Evolutionary conservation across 1,140 invertebrate species (phyloP).

Genomic region (Cyclina sinensis): DNA sequence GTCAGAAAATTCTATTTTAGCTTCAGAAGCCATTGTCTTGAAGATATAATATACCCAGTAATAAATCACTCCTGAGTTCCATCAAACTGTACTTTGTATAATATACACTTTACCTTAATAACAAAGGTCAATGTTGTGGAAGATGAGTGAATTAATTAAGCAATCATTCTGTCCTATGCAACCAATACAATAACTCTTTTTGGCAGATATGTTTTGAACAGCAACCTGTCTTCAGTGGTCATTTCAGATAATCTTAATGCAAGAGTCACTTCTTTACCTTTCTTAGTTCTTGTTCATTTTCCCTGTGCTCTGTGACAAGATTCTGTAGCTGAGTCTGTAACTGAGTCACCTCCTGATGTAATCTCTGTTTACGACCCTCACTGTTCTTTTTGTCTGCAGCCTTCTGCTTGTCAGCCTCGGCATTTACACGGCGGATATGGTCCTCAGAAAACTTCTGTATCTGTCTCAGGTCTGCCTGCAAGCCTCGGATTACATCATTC

Average conservation of each 20-base stretch:
- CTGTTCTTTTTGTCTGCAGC: constrained; percentile 84
- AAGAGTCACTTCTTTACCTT: constrained; percentile 83
- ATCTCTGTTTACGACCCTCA: constrained; percentile 83
- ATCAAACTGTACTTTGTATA: too few species aligned
- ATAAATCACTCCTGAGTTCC: too few species aligned
- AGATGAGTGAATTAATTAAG: too few species aligned
- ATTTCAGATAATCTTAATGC: background rate
- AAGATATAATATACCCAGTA: too few species aligned
- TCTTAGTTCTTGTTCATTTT: constrained; percentile 84
- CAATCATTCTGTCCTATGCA: background rate
- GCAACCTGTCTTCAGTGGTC: too few species aligned
- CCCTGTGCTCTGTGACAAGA: constrained; percentile 83
- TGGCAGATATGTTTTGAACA: too few species aligned
- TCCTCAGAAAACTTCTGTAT: constrained; percentile 86
- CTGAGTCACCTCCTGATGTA: constrained; percentile 81
- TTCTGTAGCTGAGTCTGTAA: constrained; percentile 82
- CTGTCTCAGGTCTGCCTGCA: constrained; percentile 84
- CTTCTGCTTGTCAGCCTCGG: constrained; percentile 85
- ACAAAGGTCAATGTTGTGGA: too few species aligned
- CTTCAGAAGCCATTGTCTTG: too few species aligned
- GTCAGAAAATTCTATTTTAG: too few species aligned
- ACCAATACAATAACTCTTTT: too few species aligned
- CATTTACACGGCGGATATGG: constrained; percentile 80
- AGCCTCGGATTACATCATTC: constrained; percentile 84
- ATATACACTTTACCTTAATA: too few species aligned